These are phyloP conservation scores for Leptatherina wallacei DNA, from an alignment of 2,797 vertebrate species.

Conservation along the genomic window DNA sequence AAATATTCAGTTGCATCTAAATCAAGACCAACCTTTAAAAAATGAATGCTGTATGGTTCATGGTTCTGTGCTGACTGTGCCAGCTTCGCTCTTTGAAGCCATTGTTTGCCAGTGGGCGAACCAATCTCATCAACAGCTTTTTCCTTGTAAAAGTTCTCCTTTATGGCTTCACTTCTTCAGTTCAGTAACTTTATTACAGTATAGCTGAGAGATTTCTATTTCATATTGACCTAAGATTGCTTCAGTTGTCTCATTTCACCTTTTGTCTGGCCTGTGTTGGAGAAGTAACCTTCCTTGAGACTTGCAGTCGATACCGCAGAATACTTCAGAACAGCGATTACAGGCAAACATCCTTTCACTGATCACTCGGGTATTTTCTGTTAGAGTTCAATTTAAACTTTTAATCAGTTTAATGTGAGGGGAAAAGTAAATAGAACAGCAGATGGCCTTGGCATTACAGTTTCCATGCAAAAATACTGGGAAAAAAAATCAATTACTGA, in stretches of 20 bases:
- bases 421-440: constrained; percentile 73
- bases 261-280: constrained; percentile 93
- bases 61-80: constrained; percentile 32
- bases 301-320: constrained; percentile 91
- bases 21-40: constrained; percentile 22
- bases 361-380: constrained; percentile 81
- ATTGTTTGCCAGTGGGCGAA: constrained; percentile 79
- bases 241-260: constrained; percentile 98
- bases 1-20: constrained; percentile 9
- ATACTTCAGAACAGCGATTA: constrained; percentile 75
- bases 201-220: constrained; percentile 96
- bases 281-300: constrained; percentile 93
- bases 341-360: constrained; percentile 81
- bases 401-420: constrained; percentile 60
- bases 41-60: constrained; percentile 19
- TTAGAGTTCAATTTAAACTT: constrained; percentile 84
- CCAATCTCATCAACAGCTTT: constrained; percentile 86
- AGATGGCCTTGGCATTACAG: constrained; percentile 55
- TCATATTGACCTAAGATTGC: constrained; percentile 97
- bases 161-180: constrained; percentile 91
- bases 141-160: constrained; percentile 91
- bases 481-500: constrained; percentile 51
- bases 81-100: constrained; percentile 61
- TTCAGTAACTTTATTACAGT: constrained; percentile 97
- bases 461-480: constrained; percentile 65